Conservation (phyloP, 2,888 invertebrate species). For the Tachystola acroxantha region DNA sequence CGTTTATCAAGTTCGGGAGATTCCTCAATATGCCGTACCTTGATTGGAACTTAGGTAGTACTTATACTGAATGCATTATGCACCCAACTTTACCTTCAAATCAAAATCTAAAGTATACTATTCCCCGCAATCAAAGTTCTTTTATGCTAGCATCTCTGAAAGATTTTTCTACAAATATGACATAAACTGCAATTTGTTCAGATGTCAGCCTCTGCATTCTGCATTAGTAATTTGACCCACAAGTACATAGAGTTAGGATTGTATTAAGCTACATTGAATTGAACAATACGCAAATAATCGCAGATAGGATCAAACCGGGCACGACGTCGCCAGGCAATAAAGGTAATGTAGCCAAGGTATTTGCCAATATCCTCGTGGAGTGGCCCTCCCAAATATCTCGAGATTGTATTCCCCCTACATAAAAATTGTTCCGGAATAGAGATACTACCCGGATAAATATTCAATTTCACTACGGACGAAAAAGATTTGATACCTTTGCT, state of each 20-base stretch:
- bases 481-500: slow-evolving; percentile 77
- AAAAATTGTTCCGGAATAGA: slow-evolving; percentile 77
- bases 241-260: slow-evolving; percentile 41
- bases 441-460: slow-evolving; percentile 78
- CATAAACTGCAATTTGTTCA: too few relatives aligned
- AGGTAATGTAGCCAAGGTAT: slow-evolving; percentile 76
- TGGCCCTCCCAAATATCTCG: slow-evolving; percentile 75
- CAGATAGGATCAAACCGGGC: slow-evolving; percentile 60
- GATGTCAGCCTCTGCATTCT: too few relatives aligned
- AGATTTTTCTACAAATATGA: too few relatives aligned
- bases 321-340: slow-evolving; percentile 69
- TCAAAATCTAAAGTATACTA: too few relatives aligned
- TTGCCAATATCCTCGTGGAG: slow-evolving; percentile 74
- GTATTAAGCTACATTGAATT: slow-evolving; percentile 60
- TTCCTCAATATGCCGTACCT: too few relatives aligned
- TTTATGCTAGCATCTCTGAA: too few relatives aligned
- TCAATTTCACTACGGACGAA: slow-evolving; percentile 77
- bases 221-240: too few relatives aligned
- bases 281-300: slow-evolving; percentile 62
- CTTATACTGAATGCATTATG: too few relatives aligned
- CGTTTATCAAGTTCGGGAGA: too few relatives aligned
- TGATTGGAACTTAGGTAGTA: too few relatives aligned
- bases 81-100: too few relatives aligned
- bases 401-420: slow-evolving; percentile 76
- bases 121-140: too few relatives aligned